A percentile compares a stretch with the other conserved stretches of the same genome.
Evolutionary conservation across 2,888 invertebrate species (phyloP).

Genomic region (Trilocha varians): DNA sequence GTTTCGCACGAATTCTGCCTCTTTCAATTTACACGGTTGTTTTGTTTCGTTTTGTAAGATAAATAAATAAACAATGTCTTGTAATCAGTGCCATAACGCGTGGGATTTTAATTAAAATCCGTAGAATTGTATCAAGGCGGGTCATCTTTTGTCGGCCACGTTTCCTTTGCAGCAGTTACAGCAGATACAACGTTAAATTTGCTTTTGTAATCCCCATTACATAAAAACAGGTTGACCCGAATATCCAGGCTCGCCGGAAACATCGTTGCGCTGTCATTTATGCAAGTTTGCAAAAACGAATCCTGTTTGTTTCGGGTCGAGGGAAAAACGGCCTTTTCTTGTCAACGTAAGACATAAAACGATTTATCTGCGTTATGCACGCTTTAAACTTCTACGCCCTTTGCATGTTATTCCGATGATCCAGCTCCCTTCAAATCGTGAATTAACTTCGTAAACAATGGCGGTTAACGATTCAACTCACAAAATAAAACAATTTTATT

Average conservation of each 20-base stretch:
- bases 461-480: background rate
- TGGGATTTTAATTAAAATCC: constrained; percentile 69
- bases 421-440: constrained; percentile 8
- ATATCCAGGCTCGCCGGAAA: constrained; percentile 62
- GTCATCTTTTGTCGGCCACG: constrained; percentile 59
- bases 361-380: constrained; percentile 28
- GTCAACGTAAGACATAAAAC: constrained; percentile 43
- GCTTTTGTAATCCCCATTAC: constrained; percentile 66
- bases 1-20: constrained; percentile 36
- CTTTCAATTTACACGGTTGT: constrained; percentile 33
- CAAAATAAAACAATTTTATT: background rate
- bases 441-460: no score
- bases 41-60: constrained; percentile 24
- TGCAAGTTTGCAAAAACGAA: constrained; percentile 68
- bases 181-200: constrained; percentile 65
- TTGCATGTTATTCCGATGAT: constrained; percentile 41
- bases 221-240: constrained; percentile 72
- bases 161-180: constrained; percentile 56
- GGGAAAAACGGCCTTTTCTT: constrained; percentile 47
- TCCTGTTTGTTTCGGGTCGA: constrained; percentile 40
- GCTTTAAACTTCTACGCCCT: constrained; percentile 40
- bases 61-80: constrained; percentile 29
- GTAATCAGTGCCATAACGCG: constrained; percentile 53
- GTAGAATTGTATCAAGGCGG: constrained; percentile 54
- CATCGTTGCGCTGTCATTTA: constrained; percentile 64